Percentiles rank a stretch among this genome's conserved stretches.
Evolutionary conservation across 2,113 vertebrate genomes (phyloP).

Genomic region (Fukomys damarensis): DNA sequence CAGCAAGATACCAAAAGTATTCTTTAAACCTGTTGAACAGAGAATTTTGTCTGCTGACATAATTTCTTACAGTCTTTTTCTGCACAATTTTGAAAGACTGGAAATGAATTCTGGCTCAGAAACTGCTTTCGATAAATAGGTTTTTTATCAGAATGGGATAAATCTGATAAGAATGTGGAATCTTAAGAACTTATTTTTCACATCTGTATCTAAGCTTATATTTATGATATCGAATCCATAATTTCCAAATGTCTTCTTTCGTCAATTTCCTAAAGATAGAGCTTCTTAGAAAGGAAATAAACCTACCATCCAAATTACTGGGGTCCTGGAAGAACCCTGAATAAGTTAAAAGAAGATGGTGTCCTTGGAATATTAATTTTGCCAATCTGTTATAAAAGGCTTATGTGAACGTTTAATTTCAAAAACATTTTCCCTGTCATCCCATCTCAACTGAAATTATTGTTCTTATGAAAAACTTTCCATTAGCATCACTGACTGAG

Average conservation of each 20-base stretch:
- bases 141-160: background rate
- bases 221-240: background rate
- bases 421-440: background rate
- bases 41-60: background rate
- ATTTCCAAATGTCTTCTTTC: conserved; percentile 17
- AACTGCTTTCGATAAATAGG: background rate
- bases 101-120: background rate
- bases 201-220: background rate
- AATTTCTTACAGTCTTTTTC: background rate
- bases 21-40: background rate
- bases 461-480: background rate
- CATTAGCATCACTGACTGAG: background rate
- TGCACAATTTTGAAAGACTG: background rate
- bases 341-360: background rate
- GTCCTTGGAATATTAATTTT: conserved; percentile 1
- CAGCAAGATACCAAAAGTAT: background rate
- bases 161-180: background rate
- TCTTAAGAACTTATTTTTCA: background rate
- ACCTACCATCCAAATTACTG: background rate
- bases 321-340: background rate
- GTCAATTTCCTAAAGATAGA: background rate
- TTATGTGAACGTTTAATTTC: background rate
- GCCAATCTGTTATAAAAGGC: background rate
- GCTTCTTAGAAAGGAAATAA: background rate
- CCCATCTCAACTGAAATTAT: conserved; percentile 18